These are phyloP conservation scores for Ptilonorhynchus violaceus DNA, from an alignment of 2,113 vertebrate genomes.

Conservation along the genomic window DNA sequence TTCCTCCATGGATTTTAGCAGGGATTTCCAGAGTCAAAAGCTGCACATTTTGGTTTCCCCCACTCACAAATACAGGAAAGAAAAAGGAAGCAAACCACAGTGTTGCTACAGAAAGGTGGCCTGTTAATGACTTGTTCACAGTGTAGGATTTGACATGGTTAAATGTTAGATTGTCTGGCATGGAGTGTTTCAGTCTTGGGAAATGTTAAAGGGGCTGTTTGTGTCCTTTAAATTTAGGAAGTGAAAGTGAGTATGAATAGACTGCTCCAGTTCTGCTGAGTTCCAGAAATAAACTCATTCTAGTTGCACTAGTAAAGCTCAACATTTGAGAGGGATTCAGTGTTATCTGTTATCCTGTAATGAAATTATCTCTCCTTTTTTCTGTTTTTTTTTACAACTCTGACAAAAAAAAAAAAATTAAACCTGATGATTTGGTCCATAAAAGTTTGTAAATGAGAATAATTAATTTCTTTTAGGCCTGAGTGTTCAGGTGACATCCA, in stretches of 20 bases:
- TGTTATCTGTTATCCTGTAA: background rate
- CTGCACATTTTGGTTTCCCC: background rate
- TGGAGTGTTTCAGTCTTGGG: background rate
- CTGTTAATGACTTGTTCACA: background rate
- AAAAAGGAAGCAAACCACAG: background rate
- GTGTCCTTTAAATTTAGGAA: background rate
- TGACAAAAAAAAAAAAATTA: background rate
- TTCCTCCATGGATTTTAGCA: background rate
- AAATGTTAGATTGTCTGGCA: background rate
- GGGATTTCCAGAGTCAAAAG: background rate
- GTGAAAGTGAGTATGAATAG: background rate
- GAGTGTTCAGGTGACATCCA: background rate
- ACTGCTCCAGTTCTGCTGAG: background rate
- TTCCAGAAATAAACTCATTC: background rate
- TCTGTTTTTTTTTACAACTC: background rate
- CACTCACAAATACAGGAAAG: background rate
- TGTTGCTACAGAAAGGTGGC: background rate
- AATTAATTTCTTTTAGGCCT: background rate
- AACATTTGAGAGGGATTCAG: background rate
- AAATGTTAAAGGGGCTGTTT: background rate
- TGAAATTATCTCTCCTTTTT: background rate
- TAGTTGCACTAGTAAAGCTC: background rate
- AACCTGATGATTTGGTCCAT: background rate
- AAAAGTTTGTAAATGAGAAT: background rate
- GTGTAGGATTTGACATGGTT: background rate